phyloP scores from a whole-genome alignment of 2,888 invertebrate species.

The Buathra laborator region DNA sequence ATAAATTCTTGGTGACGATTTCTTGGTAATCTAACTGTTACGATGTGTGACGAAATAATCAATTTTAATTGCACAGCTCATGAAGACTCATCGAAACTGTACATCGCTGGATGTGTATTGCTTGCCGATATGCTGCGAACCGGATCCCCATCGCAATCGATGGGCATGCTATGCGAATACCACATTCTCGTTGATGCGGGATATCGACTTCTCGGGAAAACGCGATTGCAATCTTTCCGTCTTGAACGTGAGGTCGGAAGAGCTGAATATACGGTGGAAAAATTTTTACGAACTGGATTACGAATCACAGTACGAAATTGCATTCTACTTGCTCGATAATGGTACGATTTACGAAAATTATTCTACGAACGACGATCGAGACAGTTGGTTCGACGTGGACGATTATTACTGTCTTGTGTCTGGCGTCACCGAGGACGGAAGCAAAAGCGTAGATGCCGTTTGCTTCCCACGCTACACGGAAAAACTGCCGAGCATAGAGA shows the following conservation, averaged over 20 bases:
- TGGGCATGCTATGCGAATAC: not conserved
- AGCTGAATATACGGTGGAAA: not conserved
- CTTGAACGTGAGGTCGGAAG: not conserved
- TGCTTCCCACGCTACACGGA: not conserved
- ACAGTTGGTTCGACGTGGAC: not conserved
- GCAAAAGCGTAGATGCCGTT: not conserved
- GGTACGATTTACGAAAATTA: not conserved
- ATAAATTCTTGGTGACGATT: not conserved
- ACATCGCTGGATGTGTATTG: not conserved
- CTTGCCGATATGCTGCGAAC: not conserved
- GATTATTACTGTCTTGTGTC: slow-evolving; percentile 6
- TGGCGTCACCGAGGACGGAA: not conserved
- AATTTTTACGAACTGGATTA: not conserved
- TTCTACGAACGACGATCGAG: not conserved
- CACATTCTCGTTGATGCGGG: slow-evolving; percentile 1
- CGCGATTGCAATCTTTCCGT: not conserved
- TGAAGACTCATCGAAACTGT: slow-evolving; percentile 1
- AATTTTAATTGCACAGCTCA: not conserved
- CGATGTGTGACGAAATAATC: not conserved
- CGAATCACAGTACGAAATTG: not conserved
- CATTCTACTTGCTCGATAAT: slow-evolving; percentile 10
- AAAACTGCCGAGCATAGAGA: not conserved
- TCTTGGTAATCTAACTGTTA: not conserved
- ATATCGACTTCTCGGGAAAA: not conserved
- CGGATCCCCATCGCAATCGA: not conserved